A percentile compares a stretch with the other conserved stretches of the same genome.
Evolutionary conservation across 2,888 invertebrate genomes (phyloP).

Genomic region (Heliconius ethilla): DNA sequence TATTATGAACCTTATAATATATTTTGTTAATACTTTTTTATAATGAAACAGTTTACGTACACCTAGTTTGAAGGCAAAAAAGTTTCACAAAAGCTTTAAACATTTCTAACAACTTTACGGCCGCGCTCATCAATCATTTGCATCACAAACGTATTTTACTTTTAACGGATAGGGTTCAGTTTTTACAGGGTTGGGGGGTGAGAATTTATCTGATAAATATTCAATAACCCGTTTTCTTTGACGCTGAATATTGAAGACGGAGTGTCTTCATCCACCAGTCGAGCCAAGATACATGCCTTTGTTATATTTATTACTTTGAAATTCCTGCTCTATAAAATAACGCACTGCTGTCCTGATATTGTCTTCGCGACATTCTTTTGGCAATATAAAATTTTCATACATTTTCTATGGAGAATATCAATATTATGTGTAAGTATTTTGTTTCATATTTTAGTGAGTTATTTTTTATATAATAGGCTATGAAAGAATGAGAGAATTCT

Average conservation of each 20-base stretch:
- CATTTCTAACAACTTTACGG: conserved; percentile 9
- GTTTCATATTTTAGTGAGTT: not conserved
- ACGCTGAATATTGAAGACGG: conserved; percentile 11
- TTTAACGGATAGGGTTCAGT: conserved; percentile 10
- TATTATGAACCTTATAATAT: no score
- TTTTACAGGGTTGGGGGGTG: conserved; percentile 3
- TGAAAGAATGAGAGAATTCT: not conserved
- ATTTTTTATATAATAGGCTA: not conserved
- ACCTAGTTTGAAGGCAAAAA: not conserved
- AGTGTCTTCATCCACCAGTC: not conserved
- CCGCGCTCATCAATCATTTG: conserved; percentile 25
- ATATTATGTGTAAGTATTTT: not conserved
- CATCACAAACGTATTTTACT: conserved; percentile 17
- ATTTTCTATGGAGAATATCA: not conserved
- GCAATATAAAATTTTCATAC: conserved; percentile 5
- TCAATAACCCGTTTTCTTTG: conserved; percentile 22
- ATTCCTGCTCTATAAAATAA: conserved; percentile 11
- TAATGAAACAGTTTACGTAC: not conserved
- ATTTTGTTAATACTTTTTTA: not conserved
- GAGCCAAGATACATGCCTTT: conserved; percentile 12
- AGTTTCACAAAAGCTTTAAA: conserved; percentile 3
- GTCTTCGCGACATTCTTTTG: conserved; percentile 11
- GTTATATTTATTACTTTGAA: conserved; percentile 26
- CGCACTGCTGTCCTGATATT: not conserved
- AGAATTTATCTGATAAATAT: conserved; percentile 18